phyloP scores from a whole-genome alignment of 2,113 vertebrate species.

The Ictidomys tridecemlineatus region DNA sequence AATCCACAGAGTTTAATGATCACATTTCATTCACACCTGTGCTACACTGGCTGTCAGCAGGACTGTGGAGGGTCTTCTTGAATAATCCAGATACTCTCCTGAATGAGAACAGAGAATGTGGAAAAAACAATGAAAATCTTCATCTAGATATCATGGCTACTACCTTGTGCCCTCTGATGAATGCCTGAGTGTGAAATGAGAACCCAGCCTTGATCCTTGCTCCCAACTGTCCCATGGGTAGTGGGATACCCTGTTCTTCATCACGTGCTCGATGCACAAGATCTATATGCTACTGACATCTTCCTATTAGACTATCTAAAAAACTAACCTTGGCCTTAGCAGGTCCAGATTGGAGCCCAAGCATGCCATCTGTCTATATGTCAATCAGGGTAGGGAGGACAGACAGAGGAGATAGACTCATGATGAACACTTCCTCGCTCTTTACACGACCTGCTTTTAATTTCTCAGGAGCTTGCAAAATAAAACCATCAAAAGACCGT shows the following conservation, averaged over 20 bases:
- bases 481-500: constrained; percentile 66
- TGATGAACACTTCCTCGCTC: constrained; percentile 14
- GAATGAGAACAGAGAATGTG: background rate
- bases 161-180: no score
- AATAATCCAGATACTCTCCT: background rate
- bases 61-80: background rate
- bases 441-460: constrained; percentile 42
- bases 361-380: background rate
- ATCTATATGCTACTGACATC: background rate
- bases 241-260: background rate
- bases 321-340: background rate
- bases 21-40: background rate
- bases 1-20: background rate
- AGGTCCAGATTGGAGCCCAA: background rate
- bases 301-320: background rate
- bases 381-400: background rate
- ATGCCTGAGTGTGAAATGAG: background rate
- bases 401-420: constrained; percentile 2
- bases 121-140: no score
- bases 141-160: no score
- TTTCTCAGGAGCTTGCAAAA: constrained; percentile 3
- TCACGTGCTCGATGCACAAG: background rate
- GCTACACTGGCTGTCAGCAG: background rate
- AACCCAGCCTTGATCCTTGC: background rate
- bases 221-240: background rate